Evolutionary conservation across 2,113 vertebrate genomes (phyloP).

Genomic region (Callithrix jacchus): DNA sequence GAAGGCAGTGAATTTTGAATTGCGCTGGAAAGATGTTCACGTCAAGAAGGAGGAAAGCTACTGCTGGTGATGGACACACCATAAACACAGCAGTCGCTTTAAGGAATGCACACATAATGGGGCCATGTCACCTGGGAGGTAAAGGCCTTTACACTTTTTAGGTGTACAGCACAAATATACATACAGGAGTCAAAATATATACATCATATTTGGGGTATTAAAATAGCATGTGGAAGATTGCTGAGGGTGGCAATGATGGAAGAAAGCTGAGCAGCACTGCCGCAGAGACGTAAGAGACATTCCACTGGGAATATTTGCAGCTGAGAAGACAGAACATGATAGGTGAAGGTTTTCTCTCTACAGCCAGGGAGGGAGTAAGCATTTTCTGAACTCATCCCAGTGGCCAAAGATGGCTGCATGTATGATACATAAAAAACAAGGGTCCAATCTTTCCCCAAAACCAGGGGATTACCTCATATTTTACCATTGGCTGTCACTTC

Average conservation of each 20-base stretch:
- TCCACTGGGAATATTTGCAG: not conserved
- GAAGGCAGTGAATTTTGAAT: no score
- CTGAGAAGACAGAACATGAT: no score
- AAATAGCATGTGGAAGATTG: not conserved
- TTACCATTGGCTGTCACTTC: not conserved
- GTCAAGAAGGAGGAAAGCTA: not conserved
- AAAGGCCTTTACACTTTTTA: not conserved
- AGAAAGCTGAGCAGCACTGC: no score
- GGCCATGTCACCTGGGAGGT: not conserved
- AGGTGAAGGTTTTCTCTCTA: not conserved
- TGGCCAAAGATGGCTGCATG: not conserved
- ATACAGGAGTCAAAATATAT: no score
- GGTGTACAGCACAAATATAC: not conserved
- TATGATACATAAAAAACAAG: no score
- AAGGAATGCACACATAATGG: rapidly evolving
- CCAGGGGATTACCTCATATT: not conserved
- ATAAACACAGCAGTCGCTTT: no score
- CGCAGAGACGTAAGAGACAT: not conserved
- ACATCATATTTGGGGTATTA: not conserved
- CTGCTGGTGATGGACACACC: no score
- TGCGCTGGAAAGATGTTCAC: not conserved
- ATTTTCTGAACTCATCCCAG: not conserved
- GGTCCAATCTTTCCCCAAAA: not conserved
- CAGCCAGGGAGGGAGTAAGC: rapidly evolving
- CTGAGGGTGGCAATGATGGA: not conserved